Evolutionary conservation across 2,888 invertebrate genomes (phyloP).

Genomic region (Drosophila recens): DNA sequence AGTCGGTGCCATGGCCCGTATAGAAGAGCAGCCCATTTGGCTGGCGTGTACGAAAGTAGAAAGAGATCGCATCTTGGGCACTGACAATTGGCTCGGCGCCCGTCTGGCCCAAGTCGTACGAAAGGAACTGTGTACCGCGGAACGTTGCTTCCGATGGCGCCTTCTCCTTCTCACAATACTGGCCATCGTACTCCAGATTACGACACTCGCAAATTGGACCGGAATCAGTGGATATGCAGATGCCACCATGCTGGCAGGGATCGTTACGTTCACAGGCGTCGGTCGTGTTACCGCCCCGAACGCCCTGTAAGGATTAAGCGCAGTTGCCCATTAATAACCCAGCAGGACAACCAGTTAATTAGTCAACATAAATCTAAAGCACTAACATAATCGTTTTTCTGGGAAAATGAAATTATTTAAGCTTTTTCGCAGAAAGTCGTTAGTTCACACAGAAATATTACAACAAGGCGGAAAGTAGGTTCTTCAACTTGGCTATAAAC

Average conservation of each 20-base stretch:
- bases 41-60: constrained; percentile 96
- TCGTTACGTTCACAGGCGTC: constrained; percentile 95
- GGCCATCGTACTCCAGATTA: constrained; percentile 96
- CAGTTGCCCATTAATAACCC: background rate
- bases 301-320: constrained; percentile 53
- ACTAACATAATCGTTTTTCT: background rate
- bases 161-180: constrained; percentile 97
- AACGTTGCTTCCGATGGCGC: constrained; percentile 97
- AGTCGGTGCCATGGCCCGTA: constrained; percentile 96
- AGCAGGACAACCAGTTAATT: background rate
- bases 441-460: background rate
- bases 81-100: constrained; percentile 95
- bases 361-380: background rate
- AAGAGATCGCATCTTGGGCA: constrained; percentile 94
- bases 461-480: background rate
- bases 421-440: no score
- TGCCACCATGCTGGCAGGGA: constrained; percentile 97
- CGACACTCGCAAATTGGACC: constrained; percentile 98
- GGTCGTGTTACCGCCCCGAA: constrained; percentile 88
- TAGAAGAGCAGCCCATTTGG: constrained; percentile 96
- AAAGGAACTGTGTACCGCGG: constrained; percentile 95
- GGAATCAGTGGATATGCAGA: constrained; percentile 97
- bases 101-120: constrained; percentile 94
- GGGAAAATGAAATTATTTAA: background rate
- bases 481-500: background rate